Base-by-base conservation (phyloP, 2,888 invertebrate species). In the Pristionchus japonicus region DNA sequence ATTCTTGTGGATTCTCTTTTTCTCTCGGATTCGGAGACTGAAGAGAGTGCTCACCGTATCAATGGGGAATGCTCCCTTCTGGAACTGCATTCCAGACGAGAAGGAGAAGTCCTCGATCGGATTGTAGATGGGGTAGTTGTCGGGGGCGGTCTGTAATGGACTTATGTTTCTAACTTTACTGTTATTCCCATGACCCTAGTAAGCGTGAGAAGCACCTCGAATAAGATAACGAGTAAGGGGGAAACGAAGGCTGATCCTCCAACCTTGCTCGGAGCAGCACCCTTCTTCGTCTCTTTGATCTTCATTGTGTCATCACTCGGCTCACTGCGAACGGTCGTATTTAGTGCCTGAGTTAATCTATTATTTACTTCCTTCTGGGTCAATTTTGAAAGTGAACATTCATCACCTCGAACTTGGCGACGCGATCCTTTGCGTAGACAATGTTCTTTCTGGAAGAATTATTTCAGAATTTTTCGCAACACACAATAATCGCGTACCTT, bases 101-200 rank as follows among this genome's bases (percentile, higher is more conserved):
- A 90, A 91, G 15, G 86, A 88, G 88, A 88, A 90, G 61, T 92
- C 91, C 15, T 90, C 88, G 7, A 91, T 88, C 15, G 90, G 90
- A 77, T 91, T 91, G 89, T 91, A 91, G 64, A 91, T 83, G 3
- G 91, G 91, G 74, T 91, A 91, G 61, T 90, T 90, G 64, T 90
- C 90, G 11, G 61, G 34, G 17, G 43, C 52, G 1, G 49, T 61
- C 40, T 64, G 64, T 2, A 1, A 47, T 49, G n/a, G n/a, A n/a
- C n/a, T n/a, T n/a, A n/a, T n/a, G 70, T 11, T 34, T 15, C 31
- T 31, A 27, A 11, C 3, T 31, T 31, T 27, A 15, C 9, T 70
- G 70, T 31, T 4, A 70, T 31, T 70, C n/a, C n/a, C n/a, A n/a
- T n/a, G n/a, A n/a, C n/a, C n/a, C n/a, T n/a, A n/a, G n/a, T n/a